These are phyloP conservation scores for Euplagia quadripunctaria DNA, from an alignment of 2,888 invertebrate species.

Conservation along the genomic window DNA sequence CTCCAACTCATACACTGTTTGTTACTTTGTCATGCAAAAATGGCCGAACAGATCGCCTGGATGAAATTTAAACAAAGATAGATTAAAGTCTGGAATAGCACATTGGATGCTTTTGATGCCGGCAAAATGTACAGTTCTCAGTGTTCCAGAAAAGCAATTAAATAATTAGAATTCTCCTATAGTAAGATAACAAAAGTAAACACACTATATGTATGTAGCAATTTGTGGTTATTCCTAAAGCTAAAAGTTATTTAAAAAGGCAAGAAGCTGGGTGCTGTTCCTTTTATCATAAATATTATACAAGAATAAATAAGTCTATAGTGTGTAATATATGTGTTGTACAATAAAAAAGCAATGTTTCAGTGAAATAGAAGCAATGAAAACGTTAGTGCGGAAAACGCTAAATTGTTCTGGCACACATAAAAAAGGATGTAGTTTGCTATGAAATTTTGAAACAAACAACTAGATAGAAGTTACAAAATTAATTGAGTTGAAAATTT, in stretches of 20 bases:
- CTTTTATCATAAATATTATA: not conserved
- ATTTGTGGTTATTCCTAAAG: not conserved
- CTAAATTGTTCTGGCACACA: slow-evolving; percentile 12
- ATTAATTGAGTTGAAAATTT: not conserved
- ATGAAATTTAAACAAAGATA: too few relatives aligned
- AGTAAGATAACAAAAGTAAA: not conserved
- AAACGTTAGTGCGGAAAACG: slow-evolving; percentile 3
- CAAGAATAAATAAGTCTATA: not conserved
- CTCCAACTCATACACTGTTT: too few relatives aligned
- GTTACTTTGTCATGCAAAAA: too few relatives aligned
- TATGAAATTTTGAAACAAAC: not conserved
- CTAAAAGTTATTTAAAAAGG: not conserved
- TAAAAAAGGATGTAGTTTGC: not conserved
- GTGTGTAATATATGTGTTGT: not conserved
- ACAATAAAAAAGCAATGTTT: not conserved
- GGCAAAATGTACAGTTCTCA: too few relatives aligned
- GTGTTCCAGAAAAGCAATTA: not conserved
- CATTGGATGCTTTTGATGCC: too few relatives aligned
- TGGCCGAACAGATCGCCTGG: too few relatives aligned
- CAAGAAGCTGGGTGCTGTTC: not conserved
- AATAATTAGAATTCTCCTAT: not conserved
- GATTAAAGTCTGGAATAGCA: too few relatives aligned
- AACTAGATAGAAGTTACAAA: not conserved
- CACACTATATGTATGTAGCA: not conserved
- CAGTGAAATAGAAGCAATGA: slow-evolving; percentile 10